Conservation (phyloP, 2,113 vertebrate genomes). For the Damaliscus lunatus region DNA sequence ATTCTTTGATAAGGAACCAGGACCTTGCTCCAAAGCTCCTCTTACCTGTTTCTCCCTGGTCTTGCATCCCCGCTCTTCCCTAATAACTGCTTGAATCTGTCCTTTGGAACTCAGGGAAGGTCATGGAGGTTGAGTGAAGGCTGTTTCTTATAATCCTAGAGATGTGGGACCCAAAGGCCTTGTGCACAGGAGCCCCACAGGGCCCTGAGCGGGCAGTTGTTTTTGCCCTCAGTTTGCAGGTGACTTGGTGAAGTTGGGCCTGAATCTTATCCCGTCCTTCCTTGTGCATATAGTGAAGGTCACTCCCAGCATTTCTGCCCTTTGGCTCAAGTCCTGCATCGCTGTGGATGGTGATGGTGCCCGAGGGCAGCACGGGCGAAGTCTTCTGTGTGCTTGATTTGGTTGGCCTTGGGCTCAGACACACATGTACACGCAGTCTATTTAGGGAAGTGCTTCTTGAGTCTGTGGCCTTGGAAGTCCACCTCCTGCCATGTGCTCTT, state of each 20-base stretch:
- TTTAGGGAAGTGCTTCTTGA: slow-evolving; percentile 39
- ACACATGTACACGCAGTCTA: not conserved
- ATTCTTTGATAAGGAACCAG: not conserved
- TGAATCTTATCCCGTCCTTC: not conserved
- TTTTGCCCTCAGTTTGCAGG: not conserved
- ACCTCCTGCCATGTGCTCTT: not conserved
- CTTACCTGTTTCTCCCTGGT: not conserved
- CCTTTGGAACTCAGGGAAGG: not conserved
- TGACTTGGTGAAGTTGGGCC: not conserved
- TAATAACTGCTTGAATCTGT: not conserved
- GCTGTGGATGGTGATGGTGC: not conserved
- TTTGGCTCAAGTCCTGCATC: rapidly evolving
- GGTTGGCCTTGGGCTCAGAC: not conserved
- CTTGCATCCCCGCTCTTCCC: not conserved
- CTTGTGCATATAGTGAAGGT: not conserved
- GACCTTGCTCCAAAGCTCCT: not conserved
- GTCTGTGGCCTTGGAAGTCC: not conserved
- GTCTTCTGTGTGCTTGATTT: not conserved
- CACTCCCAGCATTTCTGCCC: not conserved
- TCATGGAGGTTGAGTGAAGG: not conserved
- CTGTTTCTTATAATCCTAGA: not conserved
- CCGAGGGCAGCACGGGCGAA: not conserved
- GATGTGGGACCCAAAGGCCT: not conserved
- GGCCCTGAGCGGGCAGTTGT: not conserved
- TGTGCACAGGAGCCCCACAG: not conserved